Conservation (phyloP, 2,797 vertebrate species). For the Sorex maritimensis region DNA sequence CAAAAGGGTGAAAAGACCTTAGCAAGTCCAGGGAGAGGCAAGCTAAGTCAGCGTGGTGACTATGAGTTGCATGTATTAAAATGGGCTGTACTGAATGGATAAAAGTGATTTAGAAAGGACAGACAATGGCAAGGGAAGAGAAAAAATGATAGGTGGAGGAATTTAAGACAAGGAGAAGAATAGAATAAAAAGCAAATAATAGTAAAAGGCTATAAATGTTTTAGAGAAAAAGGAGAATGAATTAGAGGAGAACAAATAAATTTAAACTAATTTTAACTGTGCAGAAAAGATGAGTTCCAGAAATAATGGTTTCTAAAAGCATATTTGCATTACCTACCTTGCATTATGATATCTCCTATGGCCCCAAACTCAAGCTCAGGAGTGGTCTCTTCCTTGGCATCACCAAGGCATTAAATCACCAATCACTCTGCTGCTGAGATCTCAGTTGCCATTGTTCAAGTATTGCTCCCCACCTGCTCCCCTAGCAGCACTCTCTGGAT, state of each 20-base stretch:
- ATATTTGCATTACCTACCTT: slow-evolving; percentile 69
- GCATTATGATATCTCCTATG: background rate
- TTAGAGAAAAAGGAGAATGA: slow-evolving; percentile 70
- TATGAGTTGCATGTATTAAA: slow-evolving; percentile 20
- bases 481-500: background rate
- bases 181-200: too few relatives aligned
- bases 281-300: slow-evolving; percentile 68
- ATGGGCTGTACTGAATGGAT: background rate
- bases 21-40: background rate
- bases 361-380: background rate
- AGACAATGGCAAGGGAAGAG: background rate
- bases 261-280: slow-evolving; percentile 33
- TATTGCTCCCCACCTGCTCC: background rate
- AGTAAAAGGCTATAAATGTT: slow-evolving; percentile 47
- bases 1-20: background rate
- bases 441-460: background rate
- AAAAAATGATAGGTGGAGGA: background rate
- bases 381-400: background rate
- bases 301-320: slow-evolving; percentile 53
- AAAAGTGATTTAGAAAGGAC: background rate
- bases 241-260: slow-evolving; percentile 45
- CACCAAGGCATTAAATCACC: background rate
- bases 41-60: background rate
- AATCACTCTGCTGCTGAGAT: background rate
- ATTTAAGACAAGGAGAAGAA: slow-evolving; percentile 49